Percentiles rank a stretch among this genome's conserved stretches.
phyloP scores from a whole-genome alignment of 2,113 vertebrate species.

The Climacteris rufus region DNA sequence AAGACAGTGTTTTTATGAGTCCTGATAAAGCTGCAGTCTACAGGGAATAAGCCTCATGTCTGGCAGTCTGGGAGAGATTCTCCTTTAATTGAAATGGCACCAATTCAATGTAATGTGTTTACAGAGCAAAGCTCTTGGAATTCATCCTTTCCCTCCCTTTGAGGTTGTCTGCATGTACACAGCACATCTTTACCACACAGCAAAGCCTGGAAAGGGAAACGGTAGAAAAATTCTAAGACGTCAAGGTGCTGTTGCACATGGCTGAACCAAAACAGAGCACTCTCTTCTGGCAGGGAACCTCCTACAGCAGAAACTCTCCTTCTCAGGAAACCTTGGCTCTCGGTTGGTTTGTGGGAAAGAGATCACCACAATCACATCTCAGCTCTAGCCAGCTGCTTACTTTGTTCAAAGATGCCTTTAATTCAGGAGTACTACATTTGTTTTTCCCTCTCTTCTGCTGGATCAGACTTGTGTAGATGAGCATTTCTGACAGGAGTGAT shows the following conservation, averaged over 20 bases:
- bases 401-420: background rate
- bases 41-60: background rate
- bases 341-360: background rate
- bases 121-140: background rate
- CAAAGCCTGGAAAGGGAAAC: background rate
- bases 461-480: background rate
- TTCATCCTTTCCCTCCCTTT: background rate
- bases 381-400: background rate
- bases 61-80: background rate
- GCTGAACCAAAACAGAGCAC: background rate
- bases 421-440: background rate
- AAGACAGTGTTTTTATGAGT: background rate
- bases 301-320: background rate
- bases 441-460: background rate
- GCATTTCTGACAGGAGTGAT: background rate
- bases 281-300: background rate
- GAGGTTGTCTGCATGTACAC: background rate
- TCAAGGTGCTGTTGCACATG: background rate
- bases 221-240: background rate
- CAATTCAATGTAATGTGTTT: background rate
- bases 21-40: background rate
- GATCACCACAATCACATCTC: background rate
- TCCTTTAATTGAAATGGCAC: constrained; percentile 10
- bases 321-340: background rate
- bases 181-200: background rate